Evolutionary conservation across 2,888 invertebrate genomes (phyloP).

Genomic region (Polylopha cassiicola): DNA sequence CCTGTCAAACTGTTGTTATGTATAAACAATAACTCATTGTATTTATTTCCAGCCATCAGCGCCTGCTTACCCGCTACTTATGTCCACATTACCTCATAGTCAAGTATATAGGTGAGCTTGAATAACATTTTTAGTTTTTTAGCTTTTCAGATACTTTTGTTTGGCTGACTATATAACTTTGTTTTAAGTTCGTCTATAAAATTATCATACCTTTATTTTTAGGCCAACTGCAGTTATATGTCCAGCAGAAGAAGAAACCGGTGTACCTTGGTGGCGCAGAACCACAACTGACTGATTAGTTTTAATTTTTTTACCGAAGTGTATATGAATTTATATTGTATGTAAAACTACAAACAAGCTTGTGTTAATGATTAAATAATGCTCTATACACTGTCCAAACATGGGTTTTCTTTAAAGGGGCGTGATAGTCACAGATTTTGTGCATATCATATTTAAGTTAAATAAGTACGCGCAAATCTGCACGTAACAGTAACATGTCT

Average conservation of each 20-base stretch:
- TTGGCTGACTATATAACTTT: too few relatives aligned
- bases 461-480: too few relatives aligned
- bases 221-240: slow-evolving; percentile 55
- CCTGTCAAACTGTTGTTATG: too few relatives aligned
- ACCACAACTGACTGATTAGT: slow-evolving; percentile 67
- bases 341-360: slow-evolving; percentile 33
- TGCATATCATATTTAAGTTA: too few relatives aligned
- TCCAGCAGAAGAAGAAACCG: slow-evolving; percentile 61
- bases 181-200: too few relatives aligned
- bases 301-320: slow-evolving; percentile 40
- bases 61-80: slow-evolving; percentile 55
- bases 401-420: too few relatives aligned
- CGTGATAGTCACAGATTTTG: too few relatives aligned
- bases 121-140: slow-evolving; percentile 2
- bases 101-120: slow-evolving; percentile 61
- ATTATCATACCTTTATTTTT: slow-evolving; percentile 25
- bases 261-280: slow-evolving; percentile 73
- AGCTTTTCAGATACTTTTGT: too few relatives aligned
- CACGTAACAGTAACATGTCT: too few relatives aligned
- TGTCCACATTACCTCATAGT: slow-evolving; percentile 64
- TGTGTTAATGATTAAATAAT: slow-evolving; percentile 40
- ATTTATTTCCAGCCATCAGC: slow-evolving; percentile 44
- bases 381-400: too few relatives aligned
- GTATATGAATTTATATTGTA: slow-evolving; percentile 32
- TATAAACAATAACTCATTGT: neutral